Percentiles rank a stretch among this genome's conserved stretches.
These are phyloP conservation scores for Corythornis vintsioides DNA, from an alignment of 2,113 vertebrate species.

Conservation along the genomic window DNA sequence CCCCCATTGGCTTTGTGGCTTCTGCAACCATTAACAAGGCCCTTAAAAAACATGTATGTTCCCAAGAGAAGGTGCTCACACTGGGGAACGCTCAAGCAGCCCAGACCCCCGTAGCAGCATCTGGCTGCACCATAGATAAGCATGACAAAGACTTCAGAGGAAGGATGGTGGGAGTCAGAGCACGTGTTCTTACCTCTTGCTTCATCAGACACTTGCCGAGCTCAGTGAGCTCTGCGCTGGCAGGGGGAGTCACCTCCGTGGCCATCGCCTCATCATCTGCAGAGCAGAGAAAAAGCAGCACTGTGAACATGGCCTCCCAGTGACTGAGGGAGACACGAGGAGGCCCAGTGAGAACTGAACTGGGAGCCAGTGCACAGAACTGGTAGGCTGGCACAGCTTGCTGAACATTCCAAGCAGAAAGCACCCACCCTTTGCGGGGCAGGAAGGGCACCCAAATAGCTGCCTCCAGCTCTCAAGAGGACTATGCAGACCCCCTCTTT, in stretches of 20 bases:
- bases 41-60: neutral
- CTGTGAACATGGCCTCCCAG: neutral
- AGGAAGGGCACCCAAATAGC: neutral
- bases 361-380: neutral
- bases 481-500: neutral
- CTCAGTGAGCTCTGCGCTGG: constrained; percentile 85
- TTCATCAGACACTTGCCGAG: constrained; percentile 91
- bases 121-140: neutral
- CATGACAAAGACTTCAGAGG: neutral
- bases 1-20: neutral
- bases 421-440: neutral
- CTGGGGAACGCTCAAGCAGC: neutral
- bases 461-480: neutral
- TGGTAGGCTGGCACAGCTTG: neutral
- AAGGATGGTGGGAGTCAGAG: neutral
- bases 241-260: constrained; percentile 79
- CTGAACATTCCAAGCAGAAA: neutral
- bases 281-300: constrained; percentile 8
- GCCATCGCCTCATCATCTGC: constrained; percentile 93
- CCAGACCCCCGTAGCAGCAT: neutral
- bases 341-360: neutral
- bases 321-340: neutral
- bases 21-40: neutral
- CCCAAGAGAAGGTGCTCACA: neutral
- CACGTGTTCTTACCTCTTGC: constrained; percentile 81